These are phyloP conservation scores for Volucella zonaria DNA, from an alignment of 2,888 invertebrate genomes.

Conservation along the genomic window DNA sequence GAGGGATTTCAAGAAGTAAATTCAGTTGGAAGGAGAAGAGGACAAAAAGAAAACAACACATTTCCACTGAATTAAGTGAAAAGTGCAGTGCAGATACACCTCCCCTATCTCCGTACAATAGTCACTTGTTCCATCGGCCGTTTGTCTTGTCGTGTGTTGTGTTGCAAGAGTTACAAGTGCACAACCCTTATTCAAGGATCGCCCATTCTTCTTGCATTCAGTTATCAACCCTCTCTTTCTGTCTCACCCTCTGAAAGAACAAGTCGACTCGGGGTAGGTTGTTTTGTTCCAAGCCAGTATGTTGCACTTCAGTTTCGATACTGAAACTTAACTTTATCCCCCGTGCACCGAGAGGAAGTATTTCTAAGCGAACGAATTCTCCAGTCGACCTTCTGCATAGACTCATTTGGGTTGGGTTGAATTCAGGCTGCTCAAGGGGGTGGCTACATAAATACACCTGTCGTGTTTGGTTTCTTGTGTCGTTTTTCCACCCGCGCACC, in stretches of 20 bases:
- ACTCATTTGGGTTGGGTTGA: slow-evolving; percentile 36
- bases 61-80: slow-evolving; percentile 68
- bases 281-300: slow-evolving; percentile 70
- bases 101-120: slow-evolving; percentile 21
- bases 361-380: background rate
- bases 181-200: slow-evolving; percentile 72
- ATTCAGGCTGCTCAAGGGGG: slow-evolving; percentile 36
- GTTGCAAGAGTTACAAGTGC: slow-evolving; percentile 71
- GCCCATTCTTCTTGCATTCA: slow-evolving; percentile 46
- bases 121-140: slow-evolving; percentile 66
- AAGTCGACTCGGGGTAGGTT: slow-evolving; percentile 15
- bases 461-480: slow-evolving; percentile 71
- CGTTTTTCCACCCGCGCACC: slow-evolving; percentile 46
- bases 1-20: slow-evolving; percentile 1
- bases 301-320: slow-evolving; percentile 70
- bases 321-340: slow-evolving; percentile 50
- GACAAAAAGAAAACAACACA: slow-evolving; percentile 18
- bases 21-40: background rate
- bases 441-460: slow-evolving; percentile 73
- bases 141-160: slow-evolving; percentile 41
- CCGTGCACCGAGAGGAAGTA: background rate
- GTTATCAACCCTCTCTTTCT: background rate
- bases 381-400: background rate
- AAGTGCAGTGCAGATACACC: slow-evolving; percentile 59
- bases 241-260: background rate